Evolutionary conservation across 2,113 vertebrate species (phyloP).

Genomic region (Sterna hirundo): DNA sequence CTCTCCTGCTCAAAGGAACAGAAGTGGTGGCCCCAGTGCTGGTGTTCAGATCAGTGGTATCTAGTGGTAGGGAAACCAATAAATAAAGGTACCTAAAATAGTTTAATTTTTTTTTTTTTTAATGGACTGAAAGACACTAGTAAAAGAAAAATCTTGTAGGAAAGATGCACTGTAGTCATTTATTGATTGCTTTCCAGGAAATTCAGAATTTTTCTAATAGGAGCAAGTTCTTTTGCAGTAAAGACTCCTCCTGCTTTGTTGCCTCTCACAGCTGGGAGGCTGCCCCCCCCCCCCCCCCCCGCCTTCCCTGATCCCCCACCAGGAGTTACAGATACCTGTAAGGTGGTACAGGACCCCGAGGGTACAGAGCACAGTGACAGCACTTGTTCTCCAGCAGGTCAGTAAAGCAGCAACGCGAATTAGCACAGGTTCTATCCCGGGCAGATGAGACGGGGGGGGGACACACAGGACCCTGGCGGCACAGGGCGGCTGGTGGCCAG

Average conservation of each 20-base stretch:
- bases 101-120: slow-evolving; percentile 18
- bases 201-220: slow-evolving; percentile 37
- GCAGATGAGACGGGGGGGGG: neutral
- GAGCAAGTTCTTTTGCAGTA: slow-evolving; percentile 47
- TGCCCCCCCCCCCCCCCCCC: slow-evolving; percentile 24
- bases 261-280: neutral
- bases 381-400: neutral
- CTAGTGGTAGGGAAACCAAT: neutral
- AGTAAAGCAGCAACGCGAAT: neutral
- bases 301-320: neutral
- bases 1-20: neutral
- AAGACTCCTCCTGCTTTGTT: neutral
- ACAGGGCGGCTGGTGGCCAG: neutral
- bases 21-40: neutral
- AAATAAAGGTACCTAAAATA: neutral
- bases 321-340: neutral
- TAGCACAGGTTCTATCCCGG: neutral
- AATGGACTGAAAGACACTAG: slow-evolving; percentile 60
- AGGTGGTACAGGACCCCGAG: neutral
- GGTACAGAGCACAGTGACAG: slow-evolving; percentile 34
- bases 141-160: slow-evolving; percentile 35
- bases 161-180: slow-evolving; percentile 66
- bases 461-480: neutral
- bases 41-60: rapidly evolving
- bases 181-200: slow-evolving; percentile 67